Base-by-base conservation (phyloP, 2,888 invertebrate species). In the Stenchaetothrips biformis region DNA sequence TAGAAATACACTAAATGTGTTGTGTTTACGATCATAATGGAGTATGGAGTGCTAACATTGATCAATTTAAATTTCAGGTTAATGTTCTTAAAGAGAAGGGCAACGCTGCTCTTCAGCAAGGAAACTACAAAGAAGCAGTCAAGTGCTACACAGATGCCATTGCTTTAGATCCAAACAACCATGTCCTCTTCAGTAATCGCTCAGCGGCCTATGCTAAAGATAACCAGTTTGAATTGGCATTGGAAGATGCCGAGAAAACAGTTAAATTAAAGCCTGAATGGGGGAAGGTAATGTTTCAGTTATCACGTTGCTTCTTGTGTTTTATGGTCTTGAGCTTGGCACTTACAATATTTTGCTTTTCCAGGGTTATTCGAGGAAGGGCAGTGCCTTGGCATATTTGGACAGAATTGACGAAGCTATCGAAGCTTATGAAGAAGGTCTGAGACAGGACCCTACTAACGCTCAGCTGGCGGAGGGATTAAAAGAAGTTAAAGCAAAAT, bases 181-280 rank as follows among this genome's bases (percentile, higher is more conserved):
- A 96, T 89, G 95, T 97, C 85, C 89, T 97, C 47, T 97, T 90
- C 85, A 97, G 96, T 84, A 97, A 97, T 87, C 91, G 97, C 80
- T 97, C 97, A 0, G 97, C 97, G 8, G 97, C 97, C 8, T 92
- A 93, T 85, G 94, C 95, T 1, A 96, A 96, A 88, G 90, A 92
- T 78, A 92, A 90, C 47, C 91, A 93, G 82, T 96, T 92, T 85
- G 86, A 88, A 2, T 90, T 92, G 82, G 95, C 97, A 0, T 87
- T 97, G 48, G 90, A 91, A 83, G 97, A 97, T 89, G 97, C 96
- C 0, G 93, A 96, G 82, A 92, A 92, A 85, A 95, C 95, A 0
- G 89, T 97, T 11, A 87, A 90, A 79, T 84, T 96, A 21, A 95
- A 96, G 86, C 92, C 95, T 11, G 91, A 92, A 81, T 97, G 97